These are phyloP conservation scores for Beroe forskalii DNA, from an alignment of 37 sponge, comb jelly and placozoan species.

Conservation along the genomic window DNA sequence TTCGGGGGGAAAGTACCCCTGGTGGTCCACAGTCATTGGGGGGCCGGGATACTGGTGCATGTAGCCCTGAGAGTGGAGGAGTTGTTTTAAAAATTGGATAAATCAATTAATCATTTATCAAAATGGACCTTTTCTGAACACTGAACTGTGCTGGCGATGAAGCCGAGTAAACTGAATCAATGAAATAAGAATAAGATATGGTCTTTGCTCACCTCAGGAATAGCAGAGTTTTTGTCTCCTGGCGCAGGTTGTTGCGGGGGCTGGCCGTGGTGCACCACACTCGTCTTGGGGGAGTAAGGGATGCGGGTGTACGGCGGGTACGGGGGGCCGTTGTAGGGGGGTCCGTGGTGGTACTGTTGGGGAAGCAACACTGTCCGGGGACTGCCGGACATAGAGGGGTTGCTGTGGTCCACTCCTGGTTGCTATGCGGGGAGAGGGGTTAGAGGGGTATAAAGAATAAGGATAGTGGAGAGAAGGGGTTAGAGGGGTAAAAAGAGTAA, in stretches of 20 bases:
- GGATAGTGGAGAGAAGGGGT: too few species aligned
- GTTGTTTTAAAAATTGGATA: too few species aligned
- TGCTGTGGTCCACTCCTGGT: slow-evolving; percentile 19
- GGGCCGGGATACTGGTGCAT: slow-evolving; percentile 56
- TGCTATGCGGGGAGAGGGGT: not conserved
- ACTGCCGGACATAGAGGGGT: not conserved
- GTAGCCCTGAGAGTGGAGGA: slow-evolving; percentile 3
- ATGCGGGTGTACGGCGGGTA: slow-evolving; percentile 20
- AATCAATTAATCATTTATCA: too few species aligned
- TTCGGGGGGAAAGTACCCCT: not conserved
- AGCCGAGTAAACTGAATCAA: not conserved
- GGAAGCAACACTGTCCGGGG: slow-evolving; percentile 25
- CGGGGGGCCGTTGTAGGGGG: slow-evolving; percentile 4
- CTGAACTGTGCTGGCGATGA: too few species aligned
- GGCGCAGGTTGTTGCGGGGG: not conserved
- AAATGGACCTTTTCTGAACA: too few species aligned
- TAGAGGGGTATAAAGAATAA: too few species aligned
- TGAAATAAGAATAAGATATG: not conserved
- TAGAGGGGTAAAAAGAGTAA: not conserved
- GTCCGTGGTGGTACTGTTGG: slow-evolving; percentile 45
- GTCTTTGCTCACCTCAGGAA: not conserved
- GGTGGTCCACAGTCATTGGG: slow-evolving; percentile 22
- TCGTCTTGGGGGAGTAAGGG: not conserved
- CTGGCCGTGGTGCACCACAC: not conserved
- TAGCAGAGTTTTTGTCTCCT: not conserved